Base-by-base conservation (phyloP, 2,113 vertebrate genomes). In the Charadrius vociferus region DNA sequence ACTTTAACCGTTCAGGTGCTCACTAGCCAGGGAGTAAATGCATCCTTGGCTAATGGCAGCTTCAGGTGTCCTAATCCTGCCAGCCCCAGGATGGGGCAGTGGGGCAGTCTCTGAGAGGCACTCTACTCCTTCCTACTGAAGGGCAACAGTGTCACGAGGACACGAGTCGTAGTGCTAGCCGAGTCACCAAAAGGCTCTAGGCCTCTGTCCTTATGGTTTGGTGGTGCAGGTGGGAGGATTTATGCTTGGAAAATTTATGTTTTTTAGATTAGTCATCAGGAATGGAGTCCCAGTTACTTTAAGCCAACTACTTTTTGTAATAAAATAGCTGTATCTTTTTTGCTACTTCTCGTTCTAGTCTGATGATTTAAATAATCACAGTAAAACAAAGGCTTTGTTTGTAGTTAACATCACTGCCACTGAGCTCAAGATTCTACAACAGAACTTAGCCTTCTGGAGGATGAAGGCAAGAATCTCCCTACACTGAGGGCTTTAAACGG, bases 61-160 rank as follows among this genome's bases (percentile, higher is more conserved):
- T 71, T 67, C 59, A 62, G 16, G 12, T 32, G 10, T 34, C 20
- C 34, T 30, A 21, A 37, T 15, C 12, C 32, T 5, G 6, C 0
- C 13, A 66, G 39, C 14, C 18, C 9, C 19, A 17, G 68, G n/a
- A 39, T 0, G 7, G 6, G 21, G 32, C 2, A 30, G 6, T 8
- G 8, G 8, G 24, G 14, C 19, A n/a, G 14, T 22, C 10, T 63
- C 39, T 0, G 0, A 81, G 63, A 55, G 6, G 21, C 10, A 3
- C 6, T n/a, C 55, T 66, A 6, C 16, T 74, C 41, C 18, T 47
- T 84, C 22, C 34, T 36, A 2, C 16, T 24, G 12, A 70, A 30
- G 21, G 68, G 7, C 45, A 81, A 5, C 0, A 4, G 5, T 43
- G 10, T 29, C 9, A 1, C 20, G 39, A 74, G 29, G 21, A 36